These are phyloP conservation scores for Kryphioiulus occultus DNA, from an alignment of 2,888 invertebrate genomes.

Conservation along the genomic window DNA sequence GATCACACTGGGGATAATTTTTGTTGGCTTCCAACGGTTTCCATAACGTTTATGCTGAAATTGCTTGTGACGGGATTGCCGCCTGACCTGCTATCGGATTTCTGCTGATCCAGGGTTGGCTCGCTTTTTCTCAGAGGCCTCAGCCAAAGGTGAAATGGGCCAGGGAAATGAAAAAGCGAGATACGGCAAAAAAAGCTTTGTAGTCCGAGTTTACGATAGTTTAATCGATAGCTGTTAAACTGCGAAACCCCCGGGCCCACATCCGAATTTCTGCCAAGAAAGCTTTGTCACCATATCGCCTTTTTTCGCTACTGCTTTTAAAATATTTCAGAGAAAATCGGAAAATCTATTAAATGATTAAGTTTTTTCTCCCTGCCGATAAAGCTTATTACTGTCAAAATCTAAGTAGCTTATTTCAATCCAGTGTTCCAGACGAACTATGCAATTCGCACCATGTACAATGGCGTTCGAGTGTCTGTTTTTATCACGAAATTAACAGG, in stretches of 20 bases:
- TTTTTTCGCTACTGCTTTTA: background rate
- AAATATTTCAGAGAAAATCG: conserved; percentile 7
- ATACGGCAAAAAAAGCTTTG: background rate
- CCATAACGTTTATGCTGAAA: background rate
- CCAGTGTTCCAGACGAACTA: background rate
- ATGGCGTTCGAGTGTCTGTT: background rate
- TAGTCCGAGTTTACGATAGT: background rate
- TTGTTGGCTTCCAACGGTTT: conserved; percentile 1
- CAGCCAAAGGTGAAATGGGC: background rate
- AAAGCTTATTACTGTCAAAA: conserved; percentile 30
- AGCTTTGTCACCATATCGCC: too few species aligned
- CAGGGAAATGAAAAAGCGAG: background rate
- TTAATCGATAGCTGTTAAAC: conserved; percentile 20
- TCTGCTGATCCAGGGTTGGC: background rate
- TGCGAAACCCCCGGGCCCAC: background rate
- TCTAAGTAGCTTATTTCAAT: conserved; percentile 3
- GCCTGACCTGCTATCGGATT: conserved; percentile 2
- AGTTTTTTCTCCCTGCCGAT: background rate
- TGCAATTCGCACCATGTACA: background rate
- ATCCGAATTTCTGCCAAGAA: background rate
- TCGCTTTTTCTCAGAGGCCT: background rate
- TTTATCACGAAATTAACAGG: background rate
- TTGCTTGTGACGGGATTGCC: background rate
- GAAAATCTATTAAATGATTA: conserved; percentile 24
- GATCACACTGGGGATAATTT: background rate